A percentile compares a stretch with the other conserved stretches of the same genome.
phyloP scores from a whole-genome alignment of 2,888 invertebrate species.

The Diogma glabrata region DNA sequence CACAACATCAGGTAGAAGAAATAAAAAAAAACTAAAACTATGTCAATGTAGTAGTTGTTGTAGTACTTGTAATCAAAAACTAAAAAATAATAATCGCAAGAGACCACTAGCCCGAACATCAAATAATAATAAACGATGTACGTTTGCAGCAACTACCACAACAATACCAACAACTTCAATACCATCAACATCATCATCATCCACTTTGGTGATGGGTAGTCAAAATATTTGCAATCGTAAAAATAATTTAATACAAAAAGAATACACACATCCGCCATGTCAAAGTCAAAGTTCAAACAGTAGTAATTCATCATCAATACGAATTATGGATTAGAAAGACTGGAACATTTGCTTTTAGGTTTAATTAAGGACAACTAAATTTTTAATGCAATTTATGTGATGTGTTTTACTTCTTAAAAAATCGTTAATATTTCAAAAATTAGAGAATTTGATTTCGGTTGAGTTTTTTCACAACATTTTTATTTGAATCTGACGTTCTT shows the following conservation, averaged over 20 bases:
- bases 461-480: too few relatives aligned
- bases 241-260: neutral
- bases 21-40: slow-evolving; percentile 21
- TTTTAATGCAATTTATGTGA: too few relatives aligned
- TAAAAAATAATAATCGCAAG: neutral
- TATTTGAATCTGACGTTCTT: too few relatives aligned
- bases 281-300: slow-evolving; percentile 21
- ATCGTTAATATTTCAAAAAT: too few relatives aligned
- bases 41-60: slow-evolving; percentile 33
- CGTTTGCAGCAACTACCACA: slow-evolving; percentile 29
- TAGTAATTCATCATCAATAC: slow-evolving; percentile 20
- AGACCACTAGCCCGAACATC: slow-evolving; percentile 10
- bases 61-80: slow-evolving; percentile 27
- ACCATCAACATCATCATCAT: neutral
- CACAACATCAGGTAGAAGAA: too few relatives aligned
- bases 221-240: neutral
- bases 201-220: too few relatives aligned
- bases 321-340: slow-evolving; percentile 20
- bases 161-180: slow-evolving; percentile 25
- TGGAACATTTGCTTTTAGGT: too few relatives aligned
- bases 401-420: too few relatives aligned
- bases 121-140: slow-evolving; percentile 27
- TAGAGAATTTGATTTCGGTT: too few relatives aligned
- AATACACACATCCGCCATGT: slow-evolving; percentile 15
- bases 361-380: too few relatives aligned